Evolutionary conservation across 2,797 vertebrate genomes (phyloP), one percentile per base, ranked within the genome.

Genomic region (Artibeus lituratus): DNA sequence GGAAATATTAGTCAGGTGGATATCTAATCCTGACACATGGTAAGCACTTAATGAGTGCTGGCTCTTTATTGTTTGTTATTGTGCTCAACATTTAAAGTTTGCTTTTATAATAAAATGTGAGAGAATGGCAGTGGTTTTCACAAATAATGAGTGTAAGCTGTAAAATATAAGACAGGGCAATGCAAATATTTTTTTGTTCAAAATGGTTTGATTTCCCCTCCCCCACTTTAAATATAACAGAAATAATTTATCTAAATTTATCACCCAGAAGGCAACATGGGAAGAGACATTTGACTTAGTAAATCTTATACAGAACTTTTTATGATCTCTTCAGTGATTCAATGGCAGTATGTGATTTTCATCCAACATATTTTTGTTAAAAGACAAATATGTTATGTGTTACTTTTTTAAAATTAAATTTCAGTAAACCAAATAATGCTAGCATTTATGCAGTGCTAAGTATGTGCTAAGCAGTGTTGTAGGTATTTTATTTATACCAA

Each of bases 51-150:
- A 81, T 85, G 49, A 74, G 35, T 59, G 39, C 35, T 78, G 39
- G 26, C 14, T 86, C 39, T 44, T 47, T 96, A 22, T 62, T 85
- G 16, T 84, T 87, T 77, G 44, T 85, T 73, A 39, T 70, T 94
- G 22, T 91, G 19, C 32, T 82, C 19, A 77, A 42, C 39, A 74
- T 49, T 81, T 89, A 39, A 78, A 65, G 39, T 91, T 89, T 92
- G 65, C 74, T 96, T 93, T 89, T 85, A 94, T 87, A 95, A 65
- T 87, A 70, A 95, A 92, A 91, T 87, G 37, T 90, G 57, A 95
- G 85, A 82, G 32, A 65, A 72, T 62, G 44, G 26, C 55, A 89
- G 53, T 85, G 37, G 18, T 87, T 86, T 94, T 90, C 0, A 78
- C 11, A 94, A 76, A 35, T 65, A 90, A 44, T 70, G 65, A 78